These are phyloP conservation scores for Seira ritae DNA, from an alignment of 2,888 invertebrate species.

Conservation along the genomic window DNA sequence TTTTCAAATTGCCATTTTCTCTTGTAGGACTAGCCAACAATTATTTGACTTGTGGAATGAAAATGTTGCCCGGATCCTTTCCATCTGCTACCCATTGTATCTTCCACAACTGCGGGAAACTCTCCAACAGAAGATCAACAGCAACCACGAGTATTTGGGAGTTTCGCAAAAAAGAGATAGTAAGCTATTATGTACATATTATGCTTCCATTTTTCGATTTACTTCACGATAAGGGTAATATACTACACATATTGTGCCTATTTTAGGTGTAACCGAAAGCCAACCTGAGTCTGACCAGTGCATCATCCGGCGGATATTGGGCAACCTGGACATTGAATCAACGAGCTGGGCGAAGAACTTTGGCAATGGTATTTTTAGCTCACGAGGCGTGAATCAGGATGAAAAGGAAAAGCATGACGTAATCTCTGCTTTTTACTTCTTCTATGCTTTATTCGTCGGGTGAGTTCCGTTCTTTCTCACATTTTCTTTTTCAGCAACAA, in stretches of 20 bases:
- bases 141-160: neutral
- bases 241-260: too few species aligned
- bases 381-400: neutral
- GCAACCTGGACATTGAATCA: constrained; percentile 27
- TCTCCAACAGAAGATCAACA: neutral
- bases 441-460: constrained; percentile 38
- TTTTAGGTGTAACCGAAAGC: neutral
- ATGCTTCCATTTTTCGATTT: too few species aligned
- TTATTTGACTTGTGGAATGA: constrained; percentile 49
- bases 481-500: too few species aligned
- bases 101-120: constrained; percentile 25
- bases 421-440: constrained; percentile 41
- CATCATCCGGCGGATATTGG: constrained; percentile 9
- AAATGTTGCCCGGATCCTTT: constrained; percentile 34
- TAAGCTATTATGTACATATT: too few species aligned
- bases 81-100: constrained; percentile 7
- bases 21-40: constrained; percentile 23
- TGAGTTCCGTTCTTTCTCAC: constrained; percentile 17
- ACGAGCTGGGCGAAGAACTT: constrained; percentile 19
- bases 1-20: neutral
- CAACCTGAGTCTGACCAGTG: neutral
- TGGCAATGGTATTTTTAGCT: neutral
- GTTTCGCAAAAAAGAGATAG: too few species aligned
- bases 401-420: constrained; percentile 20
- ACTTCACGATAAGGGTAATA: too few species aligned